Conservation (phyloP, 2,888 invertebrate species). For the Tenthredo scrophulariae region DNA sequence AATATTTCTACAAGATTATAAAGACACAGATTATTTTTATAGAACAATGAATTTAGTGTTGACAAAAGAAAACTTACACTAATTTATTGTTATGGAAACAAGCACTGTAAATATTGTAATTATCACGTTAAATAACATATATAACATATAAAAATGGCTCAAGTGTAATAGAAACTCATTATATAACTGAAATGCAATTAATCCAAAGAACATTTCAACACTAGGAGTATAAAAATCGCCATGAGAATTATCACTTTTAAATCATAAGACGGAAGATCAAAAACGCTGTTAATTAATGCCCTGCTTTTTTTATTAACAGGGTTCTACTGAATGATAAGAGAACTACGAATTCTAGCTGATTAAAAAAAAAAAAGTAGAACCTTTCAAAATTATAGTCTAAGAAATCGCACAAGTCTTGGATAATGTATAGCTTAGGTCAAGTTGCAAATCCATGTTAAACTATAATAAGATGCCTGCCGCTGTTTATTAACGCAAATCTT, state of each 20-base stretch:
- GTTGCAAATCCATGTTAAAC: background rate
- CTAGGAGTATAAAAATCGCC: background rate
- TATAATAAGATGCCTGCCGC: background rate
- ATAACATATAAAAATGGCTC: background rate
- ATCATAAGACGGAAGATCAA: background rate
- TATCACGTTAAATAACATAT: constrained; percentile 15
- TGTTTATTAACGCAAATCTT: background rate
- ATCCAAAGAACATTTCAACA: background rate
- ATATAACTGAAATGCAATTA: background rate
- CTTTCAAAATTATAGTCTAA: background rate
- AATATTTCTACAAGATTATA: constrained; percentile 3
- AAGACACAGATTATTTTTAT: background rate
- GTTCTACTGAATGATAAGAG: background rate
- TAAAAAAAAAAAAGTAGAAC: background rate
- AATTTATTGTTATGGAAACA: background rate
- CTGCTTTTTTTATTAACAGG: background rate
- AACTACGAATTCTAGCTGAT: background rate
- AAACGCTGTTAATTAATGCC: background rate
- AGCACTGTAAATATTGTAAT: constrained; percentile 25
- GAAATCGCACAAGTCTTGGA: background rate
- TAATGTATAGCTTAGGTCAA: background rate
- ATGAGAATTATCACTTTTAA: background rate
- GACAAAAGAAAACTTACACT: background rate
- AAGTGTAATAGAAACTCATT: background rate
- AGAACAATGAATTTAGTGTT: background rate